Conservation (phyloP, 1,140 invertebrate genomes). For the Plectrocnemia conspersa region DNA sequence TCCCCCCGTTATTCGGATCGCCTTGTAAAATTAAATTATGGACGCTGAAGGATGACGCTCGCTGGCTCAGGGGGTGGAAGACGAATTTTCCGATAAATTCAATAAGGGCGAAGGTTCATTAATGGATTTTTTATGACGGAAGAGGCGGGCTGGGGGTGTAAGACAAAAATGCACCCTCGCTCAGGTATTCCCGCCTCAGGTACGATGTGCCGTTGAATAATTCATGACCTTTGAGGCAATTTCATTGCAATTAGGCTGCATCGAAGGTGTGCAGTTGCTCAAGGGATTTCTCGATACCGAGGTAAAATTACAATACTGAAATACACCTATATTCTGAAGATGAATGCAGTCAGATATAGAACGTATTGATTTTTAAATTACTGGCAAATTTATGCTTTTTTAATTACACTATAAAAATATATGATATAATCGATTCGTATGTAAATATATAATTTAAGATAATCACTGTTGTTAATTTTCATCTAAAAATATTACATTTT, state of each 20-base stretch:
- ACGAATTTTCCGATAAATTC: conserved; percentile 21
- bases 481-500: too few species aligned
- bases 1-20: conserved; percentile 6
- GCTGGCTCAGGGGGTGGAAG: conserved; percentile 6
- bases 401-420: too few species aligned
- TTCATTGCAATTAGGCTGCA: conserved; percentile 18
- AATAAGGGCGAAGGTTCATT: conserved; percentile 24
- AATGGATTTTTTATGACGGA: conserved; percentile 22
- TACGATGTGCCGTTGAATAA: conserved; percentile 6
- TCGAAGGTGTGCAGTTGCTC: too few species aligned
- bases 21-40: conserved; percentile 16
- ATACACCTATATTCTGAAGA: too few species aligned
- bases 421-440: too few species aligned
- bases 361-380: too few species aligned
- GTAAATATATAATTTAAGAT: too few species aligned
- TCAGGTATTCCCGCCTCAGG: background rate
- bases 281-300: too few species aligned
- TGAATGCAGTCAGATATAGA: too few species aligned
- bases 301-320: too few species aligned
- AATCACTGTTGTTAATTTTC: too few species aligned
- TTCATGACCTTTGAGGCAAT: conserved; percentile 17
- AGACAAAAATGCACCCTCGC: background rate
- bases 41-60: conserved; percentile 4
- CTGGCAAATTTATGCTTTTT: too few species aligned
- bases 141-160: background rate